Percentiles rank a stretch among this genome's conserved stretches.
Evolutionary conservation across 1,140 invertebrate genomes (phyloP).

Genomic region (Drosophila sp.): DNA sequence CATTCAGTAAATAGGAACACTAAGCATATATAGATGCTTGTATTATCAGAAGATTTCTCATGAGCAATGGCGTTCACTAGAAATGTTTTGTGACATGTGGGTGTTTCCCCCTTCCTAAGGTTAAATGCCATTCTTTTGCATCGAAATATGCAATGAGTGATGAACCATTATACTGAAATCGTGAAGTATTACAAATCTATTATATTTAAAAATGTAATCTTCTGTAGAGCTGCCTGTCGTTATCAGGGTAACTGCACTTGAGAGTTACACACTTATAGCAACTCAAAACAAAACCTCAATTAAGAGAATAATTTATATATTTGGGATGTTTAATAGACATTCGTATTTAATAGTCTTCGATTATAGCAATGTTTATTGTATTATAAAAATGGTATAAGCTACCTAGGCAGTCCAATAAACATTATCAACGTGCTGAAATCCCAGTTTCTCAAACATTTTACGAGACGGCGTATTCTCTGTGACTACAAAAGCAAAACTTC

Average conservation of each 20-base stretch:
- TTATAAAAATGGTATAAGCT: neutral
- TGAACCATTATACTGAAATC: neutral
- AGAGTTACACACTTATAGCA: no score
- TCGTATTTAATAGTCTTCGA: neutral
- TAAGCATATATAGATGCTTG: constrained; percentile 28
- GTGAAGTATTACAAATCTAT: neutral
- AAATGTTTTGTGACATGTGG: constrained; percentile 39
- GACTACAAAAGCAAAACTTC: constrained; percentile 71
- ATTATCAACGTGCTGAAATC: constrained; percentile 63
- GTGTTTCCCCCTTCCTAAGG: constrained; percentile 35
- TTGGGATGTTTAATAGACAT: neutral
- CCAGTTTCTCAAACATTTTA: constrained; percentile 77
- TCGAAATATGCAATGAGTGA: neutral
- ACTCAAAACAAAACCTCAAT: no score
- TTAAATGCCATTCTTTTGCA: constrained; percentile 11
- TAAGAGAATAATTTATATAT: neutral
- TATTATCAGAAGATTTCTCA: constrained; percentile 46
- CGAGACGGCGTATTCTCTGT: constrained; percentile 59
- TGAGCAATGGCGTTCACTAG: constrained; percentile 31
- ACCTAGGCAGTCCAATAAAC: constrained; percentile 42
- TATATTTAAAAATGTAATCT: no score
- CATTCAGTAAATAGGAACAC: no score
- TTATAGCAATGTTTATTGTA: neutral
- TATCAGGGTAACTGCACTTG: no score
- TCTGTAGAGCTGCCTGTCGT: no score